Evolutionary conservation across 92 coral and sea anemone genomes (phyloP), one percentile per base, ranked within the genome.

Genomic region (Paragorgia papillata): DNA sequence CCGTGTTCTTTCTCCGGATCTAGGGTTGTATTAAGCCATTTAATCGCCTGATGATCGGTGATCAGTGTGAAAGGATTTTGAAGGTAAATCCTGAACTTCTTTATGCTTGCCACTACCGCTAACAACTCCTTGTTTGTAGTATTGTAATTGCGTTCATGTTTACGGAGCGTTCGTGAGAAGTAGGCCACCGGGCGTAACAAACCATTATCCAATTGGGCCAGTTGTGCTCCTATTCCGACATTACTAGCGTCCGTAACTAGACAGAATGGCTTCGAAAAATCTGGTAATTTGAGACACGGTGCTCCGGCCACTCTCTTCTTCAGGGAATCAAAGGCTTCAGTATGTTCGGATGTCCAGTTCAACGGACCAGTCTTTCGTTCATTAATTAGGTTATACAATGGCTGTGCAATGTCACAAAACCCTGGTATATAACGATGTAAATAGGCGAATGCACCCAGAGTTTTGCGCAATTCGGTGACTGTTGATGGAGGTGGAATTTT

Each of bases 271-370:
- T 66, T 40, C 1, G 73, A 31, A 33, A 66, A 66, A 40, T 66
- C 73, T 66, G 73, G 73, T 66, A 66, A 66, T 20, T 66, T 66
- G 9, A 66, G 41, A 25, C 53, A 66, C 2, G 73, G 73, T 37
- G 73, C 73, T 40, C 37, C 54, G 12, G 73, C 4, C 9, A 65
- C 73, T 3, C 51, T 40, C 24, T 25, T 35, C 44, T 65, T 65
- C 10, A 65, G 73, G 7, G 32, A 40, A 12, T 20, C 8, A 40
- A 65, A 65, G 3, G 73, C 73, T 9, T 33, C n/a, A 34, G 25
- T 33, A 32, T 62, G 69, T 62, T 29, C 69, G 1, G 25, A 14
- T 27, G 69, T 62, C 69, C 69, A 62, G 40, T 62, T 34, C 21
- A 27, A 34, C n/a, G n/a, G n/a, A n/a, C n/a, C n/a, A n/a, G n/a